Evolutionary conservation across 2,113 vertebrate species (phyloP).

Genomic region (Anthoscopus minutus): DNA sequence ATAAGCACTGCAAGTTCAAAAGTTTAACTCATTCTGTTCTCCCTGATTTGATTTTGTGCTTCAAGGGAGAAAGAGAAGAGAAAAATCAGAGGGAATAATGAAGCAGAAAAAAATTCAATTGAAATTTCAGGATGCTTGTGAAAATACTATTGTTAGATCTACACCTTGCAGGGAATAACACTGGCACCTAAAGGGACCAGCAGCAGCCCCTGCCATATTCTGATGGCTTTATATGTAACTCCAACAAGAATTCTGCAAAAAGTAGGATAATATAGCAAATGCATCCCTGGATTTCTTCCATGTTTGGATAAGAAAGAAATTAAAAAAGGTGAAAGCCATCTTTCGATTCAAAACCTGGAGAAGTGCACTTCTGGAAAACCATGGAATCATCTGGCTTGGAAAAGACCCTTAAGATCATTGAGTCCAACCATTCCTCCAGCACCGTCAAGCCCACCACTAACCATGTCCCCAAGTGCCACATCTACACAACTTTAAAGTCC

Average conservation of each 20-base stretch:
- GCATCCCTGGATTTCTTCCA: neutral
- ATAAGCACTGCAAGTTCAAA: constrained; percentile 45
- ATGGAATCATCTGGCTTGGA: neutral
- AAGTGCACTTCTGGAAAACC: neutral
- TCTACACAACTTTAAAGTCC: neutral
- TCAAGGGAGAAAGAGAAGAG: constrained; percentile 8
- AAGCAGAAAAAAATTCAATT: neutral
- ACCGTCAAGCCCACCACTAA: neutral
- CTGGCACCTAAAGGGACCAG: neutral
- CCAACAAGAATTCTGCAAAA: neutral
- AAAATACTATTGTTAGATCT: neutral
- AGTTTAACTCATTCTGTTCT: constrained; percentile 41
- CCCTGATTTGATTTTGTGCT: neutral
- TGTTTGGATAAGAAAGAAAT: neutral
- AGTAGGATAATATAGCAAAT: neutral
- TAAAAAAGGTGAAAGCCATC: neutral
- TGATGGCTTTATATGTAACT: neutral
- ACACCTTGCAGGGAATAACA: neutral
- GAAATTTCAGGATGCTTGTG: neutral
- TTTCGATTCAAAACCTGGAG: neutral
- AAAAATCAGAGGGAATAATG: neutral
- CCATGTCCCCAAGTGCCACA: neutral
- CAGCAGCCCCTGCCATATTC: neutral
- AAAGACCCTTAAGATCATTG: neutral
- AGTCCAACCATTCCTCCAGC: neutral